phyloP scores from a whole-genome alignment of 1,140 invertebrate species.

The Drosophila elegans region DNA sequence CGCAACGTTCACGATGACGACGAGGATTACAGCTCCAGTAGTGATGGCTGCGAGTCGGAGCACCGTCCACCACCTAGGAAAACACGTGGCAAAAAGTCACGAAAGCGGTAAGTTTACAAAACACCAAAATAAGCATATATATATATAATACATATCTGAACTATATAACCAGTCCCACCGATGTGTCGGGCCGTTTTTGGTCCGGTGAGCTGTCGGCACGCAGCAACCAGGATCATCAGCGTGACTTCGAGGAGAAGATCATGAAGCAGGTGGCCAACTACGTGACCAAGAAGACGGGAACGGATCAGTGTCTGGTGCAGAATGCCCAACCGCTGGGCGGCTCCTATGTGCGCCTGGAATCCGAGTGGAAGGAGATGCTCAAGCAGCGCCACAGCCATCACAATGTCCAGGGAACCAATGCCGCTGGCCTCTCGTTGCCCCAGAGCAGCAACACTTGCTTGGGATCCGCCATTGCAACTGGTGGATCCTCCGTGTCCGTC shows the following conservation, averaged over 20 bases:
- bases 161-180: constrained; percentile 45
- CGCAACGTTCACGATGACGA: constrained; percentile 46
- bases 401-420: constrained; percentile 25
- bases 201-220: constrained; percentile 89
- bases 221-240: constrained; percentile 93
- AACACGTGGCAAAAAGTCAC: constrained; percentile 59
- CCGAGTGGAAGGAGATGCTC: constrained; percentile 89
- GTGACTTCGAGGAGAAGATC: constrained; percentile 91
- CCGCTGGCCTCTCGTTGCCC: constrained; percentile 14
- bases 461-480: constrained; percentile 3
- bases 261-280: constrained; percentile 89
- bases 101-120: constrained; percentile 37
- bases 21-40: constrained; percentile 69
- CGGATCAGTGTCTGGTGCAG: constrained; percentile 60
- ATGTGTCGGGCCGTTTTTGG: constrained; percentile 87
- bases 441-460: constrained; percentile 45
- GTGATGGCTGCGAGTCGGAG: constrained; percentile 83
- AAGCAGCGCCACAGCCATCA: constrained; percentile 76
- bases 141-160: background rate
- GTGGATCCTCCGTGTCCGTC: constrained; percentile 33
- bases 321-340: constrained; percentile 86
- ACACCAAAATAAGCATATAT: too few relatives aligned
- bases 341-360: constrained; percentile 89
- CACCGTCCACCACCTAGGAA: constrained; percentile 57
- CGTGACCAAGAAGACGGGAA: constrained; percentile 85